phyloP scores from a whole-genome alignment of 2,888 invertebrate genomes.

The Agonum fuliginosum region DNA sequence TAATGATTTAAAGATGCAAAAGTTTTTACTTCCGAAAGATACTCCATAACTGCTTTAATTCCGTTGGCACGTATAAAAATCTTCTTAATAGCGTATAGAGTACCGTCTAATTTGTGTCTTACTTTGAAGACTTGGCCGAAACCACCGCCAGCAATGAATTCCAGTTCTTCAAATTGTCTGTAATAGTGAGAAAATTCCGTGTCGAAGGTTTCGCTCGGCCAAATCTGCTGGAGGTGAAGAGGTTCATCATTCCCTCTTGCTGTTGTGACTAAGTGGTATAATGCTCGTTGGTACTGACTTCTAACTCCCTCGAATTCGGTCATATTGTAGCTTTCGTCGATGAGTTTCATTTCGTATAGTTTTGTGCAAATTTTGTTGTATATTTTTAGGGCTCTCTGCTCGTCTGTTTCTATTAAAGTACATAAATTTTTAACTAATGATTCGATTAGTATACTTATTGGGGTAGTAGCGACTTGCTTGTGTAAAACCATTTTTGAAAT shows the following conservation, averaged over 20 bases:
- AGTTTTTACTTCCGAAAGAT: constrained; percentile 86
- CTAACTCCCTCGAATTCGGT: constrained; percentile 83
- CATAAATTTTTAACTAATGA: constrained; percentile 83
- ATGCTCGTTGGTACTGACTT: constrained; percentile 80
- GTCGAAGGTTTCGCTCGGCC: constrained; percentile 75
- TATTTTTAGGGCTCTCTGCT: constrained; percentile 75
- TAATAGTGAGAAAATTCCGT: constrained; percentile 80
- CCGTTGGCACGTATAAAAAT: constrained; percentile 80
- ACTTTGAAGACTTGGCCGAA: constrained; percentile 85
- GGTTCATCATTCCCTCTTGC: constrained; percentile 76
- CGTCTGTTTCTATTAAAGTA: constrained; percentile 78
- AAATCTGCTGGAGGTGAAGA: constrained; percentile 73
- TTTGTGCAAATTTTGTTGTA: constrained; percentile 82
- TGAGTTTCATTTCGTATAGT: constrained; percentile 80
- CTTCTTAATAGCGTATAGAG: constrained; percentile 88
- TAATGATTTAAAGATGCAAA: constrained; percentile 86
- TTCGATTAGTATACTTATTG: constrained; percentile 82
- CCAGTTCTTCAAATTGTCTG: constrained; percentile 82
- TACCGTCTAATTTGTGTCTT: constrained; percentile 83
- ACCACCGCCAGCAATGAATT: constrained; percentile 83
- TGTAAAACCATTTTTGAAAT: constrained; percentile 55
- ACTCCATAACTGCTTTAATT: constrained; percentile 78
- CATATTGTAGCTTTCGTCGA: constrained; percentile 82
- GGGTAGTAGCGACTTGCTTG: constrained; percentile 70
- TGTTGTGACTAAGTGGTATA: constrained; percentile 79